Evolutionary conservation across 2,888 invertebrate genomes (phyloP).

Genomic region (Apamea monoglypha): DNA sequence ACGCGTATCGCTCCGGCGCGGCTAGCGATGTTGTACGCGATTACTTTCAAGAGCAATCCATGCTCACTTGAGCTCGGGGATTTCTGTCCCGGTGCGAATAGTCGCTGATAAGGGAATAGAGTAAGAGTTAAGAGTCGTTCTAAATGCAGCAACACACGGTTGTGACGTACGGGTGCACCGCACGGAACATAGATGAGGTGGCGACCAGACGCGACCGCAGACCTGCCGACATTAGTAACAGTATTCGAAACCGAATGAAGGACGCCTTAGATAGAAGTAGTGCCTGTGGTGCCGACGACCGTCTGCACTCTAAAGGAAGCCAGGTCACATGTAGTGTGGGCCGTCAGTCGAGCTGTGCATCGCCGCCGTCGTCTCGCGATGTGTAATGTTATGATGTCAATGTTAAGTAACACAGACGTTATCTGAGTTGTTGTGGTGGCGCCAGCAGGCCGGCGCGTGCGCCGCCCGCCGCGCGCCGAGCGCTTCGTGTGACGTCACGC

Average conservation of each 20-base stretch:
- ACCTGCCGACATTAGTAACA: background rate
- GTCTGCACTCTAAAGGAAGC: no score
- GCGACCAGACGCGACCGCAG: no score
- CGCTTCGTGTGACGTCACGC: conserved; percentile 54
- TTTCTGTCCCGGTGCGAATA: background rate
- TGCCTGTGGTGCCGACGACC: no score
- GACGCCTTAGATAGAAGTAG: background rate
- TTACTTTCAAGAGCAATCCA: background rate
- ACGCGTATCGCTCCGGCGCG: background rate
- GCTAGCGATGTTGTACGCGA: background rate
- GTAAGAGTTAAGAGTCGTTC: background rate
- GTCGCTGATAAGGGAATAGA: background rate
- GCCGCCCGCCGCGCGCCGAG: conserved; percentile 23
- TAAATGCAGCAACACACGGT: background rate
- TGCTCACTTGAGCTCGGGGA: conserved; percentile 14
- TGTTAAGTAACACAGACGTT: background rate
- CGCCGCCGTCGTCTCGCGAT: background rate
- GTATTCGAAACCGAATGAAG: background rate
- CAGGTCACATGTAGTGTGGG: no score
- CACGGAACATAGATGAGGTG: no score
- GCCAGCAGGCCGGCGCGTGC: conserved; percentile 8
- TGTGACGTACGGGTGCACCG: background rate
- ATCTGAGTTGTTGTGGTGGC: background rate
- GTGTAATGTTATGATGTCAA: background rate
- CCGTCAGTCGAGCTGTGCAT: background rate